phyloP scores from a whole-genome alignment of 2,113 vertebrate species.

The Pseudopodoces humilis region DNA sequence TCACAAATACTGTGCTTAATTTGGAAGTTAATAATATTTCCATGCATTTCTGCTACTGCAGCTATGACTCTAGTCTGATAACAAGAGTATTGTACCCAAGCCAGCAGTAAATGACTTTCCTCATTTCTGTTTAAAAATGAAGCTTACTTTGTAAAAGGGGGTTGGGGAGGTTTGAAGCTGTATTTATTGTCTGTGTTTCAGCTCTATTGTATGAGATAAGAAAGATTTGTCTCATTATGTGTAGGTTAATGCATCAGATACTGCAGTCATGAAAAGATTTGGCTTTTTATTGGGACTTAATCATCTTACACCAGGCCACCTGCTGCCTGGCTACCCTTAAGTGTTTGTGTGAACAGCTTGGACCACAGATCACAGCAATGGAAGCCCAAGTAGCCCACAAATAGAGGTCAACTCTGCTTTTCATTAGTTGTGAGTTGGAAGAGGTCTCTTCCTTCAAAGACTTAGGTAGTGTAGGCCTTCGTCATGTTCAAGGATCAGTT shows the following conservation, averaged over 20 bases:
- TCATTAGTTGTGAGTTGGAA: neutral
- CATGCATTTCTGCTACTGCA: neutral
- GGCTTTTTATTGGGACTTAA: neutral
- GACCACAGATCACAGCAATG: neutral
- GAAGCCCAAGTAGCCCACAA: neutral
- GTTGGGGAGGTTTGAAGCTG: neutral
- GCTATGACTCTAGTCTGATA: conserved; percentile 8
- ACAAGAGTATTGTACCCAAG: neutral
- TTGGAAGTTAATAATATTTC: conserved; percentile 45
- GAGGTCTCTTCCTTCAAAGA: neutral
- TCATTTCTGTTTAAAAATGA: neutral
- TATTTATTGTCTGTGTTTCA: neutral
- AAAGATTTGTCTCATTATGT: neutral
- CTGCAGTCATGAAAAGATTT: neutral
- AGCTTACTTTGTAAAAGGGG: neutral
- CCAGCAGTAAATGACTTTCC: neutral
- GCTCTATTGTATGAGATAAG: neutral
- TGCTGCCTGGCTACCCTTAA: neutral
- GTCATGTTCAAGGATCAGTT: neutral
- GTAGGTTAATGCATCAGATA: neutral
- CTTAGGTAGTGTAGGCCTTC: neutral
- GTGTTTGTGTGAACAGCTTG: neutral
- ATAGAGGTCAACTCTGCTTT: neutral
- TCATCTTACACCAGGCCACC: neutral
- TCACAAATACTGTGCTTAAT: conserved; percentile 44